phyloP scores from a whole-genome alignment of 2,888 invertebrate genomes.

The Drosophila algonquin region DNA sequence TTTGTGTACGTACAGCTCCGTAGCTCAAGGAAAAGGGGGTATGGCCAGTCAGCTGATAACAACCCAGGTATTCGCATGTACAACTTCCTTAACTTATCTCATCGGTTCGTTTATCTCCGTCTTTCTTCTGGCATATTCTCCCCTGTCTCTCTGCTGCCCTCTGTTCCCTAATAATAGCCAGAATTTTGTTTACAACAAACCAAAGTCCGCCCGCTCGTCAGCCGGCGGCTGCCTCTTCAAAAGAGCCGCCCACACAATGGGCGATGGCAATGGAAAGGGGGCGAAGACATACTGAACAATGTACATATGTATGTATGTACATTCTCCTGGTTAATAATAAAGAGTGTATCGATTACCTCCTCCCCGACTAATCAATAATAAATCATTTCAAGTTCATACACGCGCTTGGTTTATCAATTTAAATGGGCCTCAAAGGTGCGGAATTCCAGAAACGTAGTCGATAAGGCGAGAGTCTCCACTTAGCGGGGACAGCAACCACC shows the following conservation, averaged over 20 bases:
- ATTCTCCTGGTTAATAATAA: neutral
- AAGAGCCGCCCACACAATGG: constrained; percentile 38
- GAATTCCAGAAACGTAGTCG: neutral
- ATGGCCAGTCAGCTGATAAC: constrained; percentile 61
- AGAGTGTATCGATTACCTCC: constrained; percentile 23
- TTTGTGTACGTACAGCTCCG: neutral
- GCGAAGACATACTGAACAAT: neutral
- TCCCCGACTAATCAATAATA: constrained; percentile 29
- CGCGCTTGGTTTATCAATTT: constrained; percentile 36
- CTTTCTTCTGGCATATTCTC: neutral
- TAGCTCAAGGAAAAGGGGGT: constrained; percentile 41
- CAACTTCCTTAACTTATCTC: constrained; percentile 40
- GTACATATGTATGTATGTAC: no score
- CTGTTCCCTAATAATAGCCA: constrained; percentile 32
- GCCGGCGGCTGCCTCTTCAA: constrained; percentile 37
- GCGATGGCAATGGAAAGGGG: neutral
- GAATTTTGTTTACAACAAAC: constrained; percentile 61
- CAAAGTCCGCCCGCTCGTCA: constrained; percentile 64
- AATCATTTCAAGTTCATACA: constrained; percentile 65
- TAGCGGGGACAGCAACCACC: constrained; percentile 52
- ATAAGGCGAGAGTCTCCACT: constrained; percentile 16
- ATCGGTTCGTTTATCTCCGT: constrained; percentile 7
- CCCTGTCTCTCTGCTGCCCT: neutral
- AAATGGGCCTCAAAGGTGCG: constrained; percentile 4
- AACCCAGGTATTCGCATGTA: constrained; percentile 37